Conservation (phyloP, 1,140 invertebrate genomes). For the Monomorium pharaonis region DNA sequence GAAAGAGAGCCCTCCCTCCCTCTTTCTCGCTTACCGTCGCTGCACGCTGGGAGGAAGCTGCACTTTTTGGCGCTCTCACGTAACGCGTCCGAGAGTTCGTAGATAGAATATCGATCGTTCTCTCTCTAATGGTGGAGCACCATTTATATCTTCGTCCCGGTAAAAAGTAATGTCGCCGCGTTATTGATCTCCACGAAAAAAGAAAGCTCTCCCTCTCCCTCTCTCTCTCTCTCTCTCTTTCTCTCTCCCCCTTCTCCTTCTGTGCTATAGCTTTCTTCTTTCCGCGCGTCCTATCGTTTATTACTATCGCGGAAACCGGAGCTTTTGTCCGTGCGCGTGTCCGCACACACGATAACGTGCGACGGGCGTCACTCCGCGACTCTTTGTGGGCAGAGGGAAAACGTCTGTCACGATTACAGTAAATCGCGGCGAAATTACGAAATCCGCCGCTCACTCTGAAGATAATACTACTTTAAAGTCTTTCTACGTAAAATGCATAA, state of each 20-base stretch:
- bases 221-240: neutral
- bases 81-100: conserved; percentile 35
- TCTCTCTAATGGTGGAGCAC: conserved; percentile 51
- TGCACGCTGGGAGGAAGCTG: conserved; percentile 2
- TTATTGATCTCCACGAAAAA: conserved; percentile 45
- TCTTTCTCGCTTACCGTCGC: neutral
- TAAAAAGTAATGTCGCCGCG: conserved; percentile 56
- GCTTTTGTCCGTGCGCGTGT: conserved; percentile 54
- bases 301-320: conserved; percentile 40
- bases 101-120: conserved; percentile 58
- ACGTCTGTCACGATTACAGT: conserved; percentile 33
- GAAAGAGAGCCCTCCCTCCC: neutral
- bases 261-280: neutral
- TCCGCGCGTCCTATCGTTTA: conserved; percentile 22
- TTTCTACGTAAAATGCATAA: too few species aligned
- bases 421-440: conserved; percentile 10
- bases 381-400: conserved; percentile 14
- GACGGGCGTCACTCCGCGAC: conserved; percentile 19
- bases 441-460: neutral
- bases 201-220: conserved; percentile 9
- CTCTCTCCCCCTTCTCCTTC: neutral
- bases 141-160: conserved; percentile 50
- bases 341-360: conserved; percentile 31
- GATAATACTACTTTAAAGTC: too few species aligned
- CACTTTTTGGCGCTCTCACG: conserved; percentile 47